Percentiles rank a stretch among this genome's conserved stretches.
These are phyloP conservation scores for Archilochus colubris DNA, from an alignment of 2,113 vertebrate species.

Conservation along the genomic window DNA sequence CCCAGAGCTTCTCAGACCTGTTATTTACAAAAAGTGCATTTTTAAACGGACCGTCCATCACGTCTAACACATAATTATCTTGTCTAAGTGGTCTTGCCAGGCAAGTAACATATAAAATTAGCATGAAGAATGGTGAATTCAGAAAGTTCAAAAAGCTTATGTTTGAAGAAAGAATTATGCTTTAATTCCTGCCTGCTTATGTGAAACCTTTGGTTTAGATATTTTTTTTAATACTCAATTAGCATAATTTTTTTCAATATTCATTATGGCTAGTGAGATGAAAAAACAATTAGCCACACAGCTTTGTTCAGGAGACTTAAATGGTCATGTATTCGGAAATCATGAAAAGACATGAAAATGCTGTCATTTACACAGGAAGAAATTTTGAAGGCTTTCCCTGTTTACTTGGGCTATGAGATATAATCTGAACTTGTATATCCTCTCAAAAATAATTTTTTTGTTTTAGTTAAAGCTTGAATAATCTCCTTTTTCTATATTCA, in stretches of 20 bases:
- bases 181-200: not conserved
- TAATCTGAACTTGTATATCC: not conserved
- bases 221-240: not conserved
- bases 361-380: not conserved
- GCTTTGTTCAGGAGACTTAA: not conserved
- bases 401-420: not conserved
- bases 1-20: not conserved
- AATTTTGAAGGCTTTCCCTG: not conserved
- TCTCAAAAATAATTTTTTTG: not conserved
- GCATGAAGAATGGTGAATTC: not conserved
- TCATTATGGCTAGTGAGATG: not conserved
- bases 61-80: constrained; percentile 3
- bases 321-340: not conserved
- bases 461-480: not conserved
- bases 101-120: constrained; percentile 3
- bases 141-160: not conserved
- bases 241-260: not conserved
- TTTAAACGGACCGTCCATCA: not conserved
- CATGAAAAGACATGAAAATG: not conserved
- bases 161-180: not conserved
- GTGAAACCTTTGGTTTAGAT: not conserved
- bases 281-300: not conserved
- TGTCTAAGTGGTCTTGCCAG: not conserved
- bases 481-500: not conserved
- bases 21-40: not conserved